phyloP scores from a whole-genome alignment of 1,140 invertebrate species.

The Nymphalis io region DNA sequence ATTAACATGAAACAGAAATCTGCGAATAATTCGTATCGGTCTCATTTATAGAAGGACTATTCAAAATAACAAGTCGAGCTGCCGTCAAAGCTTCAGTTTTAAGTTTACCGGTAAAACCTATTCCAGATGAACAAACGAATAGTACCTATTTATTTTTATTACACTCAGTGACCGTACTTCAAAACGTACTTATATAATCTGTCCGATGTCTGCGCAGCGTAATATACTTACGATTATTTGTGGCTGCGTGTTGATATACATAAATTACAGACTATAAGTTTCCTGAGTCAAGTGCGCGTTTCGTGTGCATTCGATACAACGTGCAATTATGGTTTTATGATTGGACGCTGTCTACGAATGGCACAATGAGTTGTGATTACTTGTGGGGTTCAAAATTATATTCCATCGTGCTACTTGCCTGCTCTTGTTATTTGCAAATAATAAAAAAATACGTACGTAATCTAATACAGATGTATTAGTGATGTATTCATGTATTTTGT shows the following conservation, averaged over 20 bases:
- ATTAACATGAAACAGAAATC: constrained; percentile 30
- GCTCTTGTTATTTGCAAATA: neutral
- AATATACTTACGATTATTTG: constrained; percentile 34
- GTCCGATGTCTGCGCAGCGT: constrained; percentile 6
- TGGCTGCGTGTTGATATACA: constrained; percentile 14
- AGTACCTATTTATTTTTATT: too few relatives aligned
- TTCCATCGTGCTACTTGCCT: neutral
- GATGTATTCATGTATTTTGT: neutral
- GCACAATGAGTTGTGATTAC: neutral
- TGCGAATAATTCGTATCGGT: constrained; percentile 21
- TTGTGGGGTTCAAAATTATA: neutral
- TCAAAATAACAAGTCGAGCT: constrained; percentile 2
- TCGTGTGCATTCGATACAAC: constrained; percentile 20
- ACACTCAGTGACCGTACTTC: constrained; percentile 17
- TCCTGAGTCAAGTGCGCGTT: constrained; percentile 33
- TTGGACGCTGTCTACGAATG: constrained; percentile 6
- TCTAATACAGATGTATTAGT: too few relatives aligned
- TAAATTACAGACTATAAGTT: constrained; percentile 33
- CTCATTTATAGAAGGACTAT: constrained; percentile 23
- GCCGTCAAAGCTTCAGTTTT: constrained; percentile 14
- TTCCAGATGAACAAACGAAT: constrained; percentile 1
- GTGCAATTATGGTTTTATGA: constrained; percentile 17
- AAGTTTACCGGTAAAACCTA: constrained; percentile 2
- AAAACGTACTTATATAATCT: constrained; percentile 14
- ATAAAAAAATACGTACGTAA: neutral